Percentiles rank a stretch among this genome's conserved stretches.
These are phyloP conservation scores for Notiomystis cincta DNA, from an alignment of 2,113 vertebrate species.

Conservation along the genomic window DNA sequence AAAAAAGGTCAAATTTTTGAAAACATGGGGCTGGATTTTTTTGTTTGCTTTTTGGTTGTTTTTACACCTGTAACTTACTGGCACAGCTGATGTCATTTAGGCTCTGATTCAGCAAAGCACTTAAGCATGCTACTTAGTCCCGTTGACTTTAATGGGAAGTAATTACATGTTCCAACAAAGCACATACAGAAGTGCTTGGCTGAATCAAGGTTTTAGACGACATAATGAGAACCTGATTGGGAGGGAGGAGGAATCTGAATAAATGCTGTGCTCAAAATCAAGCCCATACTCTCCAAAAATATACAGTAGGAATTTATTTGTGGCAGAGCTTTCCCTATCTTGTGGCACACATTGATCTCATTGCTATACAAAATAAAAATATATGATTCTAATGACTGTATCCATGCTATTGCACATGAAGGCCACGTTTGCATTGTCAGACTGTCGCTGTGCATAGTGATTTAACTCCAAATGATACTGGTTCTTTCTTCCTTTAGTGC, in stretches of 20 bases:
- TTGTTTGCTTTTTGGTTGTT: background rate
- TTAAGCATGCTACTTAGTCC: slow-evolving; percentile 45
- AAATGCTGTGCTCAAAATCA: background rate
- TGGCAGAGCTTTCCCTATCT: accelerated
- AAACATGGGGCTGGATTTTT: background rate
- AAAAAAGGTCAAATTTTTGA: background rate
- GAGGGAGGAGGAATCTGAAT: background rate
- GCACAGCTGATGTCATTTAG: slow-evolving; percentile 56
- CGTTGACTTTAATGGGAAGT: slow-evolving; percentile 55
- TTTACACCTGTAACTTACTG: slow-evolving; percentile 56
- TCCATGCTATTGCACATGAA: background rate
- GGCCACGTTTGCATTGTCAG: background rate
- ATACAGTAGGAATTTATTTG: background rate
- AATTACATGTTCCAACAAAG: slow-evolving; percentile 63
- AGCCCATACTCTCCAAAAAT: background rate
- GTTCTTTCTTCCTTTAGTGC: background rate
- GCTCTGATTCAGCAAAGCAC: slow-evolving; percentile 56
- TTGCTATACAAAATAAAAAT: background rate
- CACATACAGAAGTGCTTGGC: slow-evolving; percentile 38
- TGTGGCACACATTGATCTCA: background rate
- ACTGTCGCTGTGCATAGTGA: background rate
- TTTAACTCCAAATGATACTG: background rate
- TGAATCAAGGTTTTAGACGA: slow-evolving; percentile 39
- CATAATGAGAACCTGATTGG: slow-evolving; percentile 48
- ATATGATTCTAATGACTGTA: background rate